Percentiles rank a stretch among this genome's conserved stretches.
Conservation (phyloP, 2,888 invertebrate species). For the Apamea epomidion region DNA sequence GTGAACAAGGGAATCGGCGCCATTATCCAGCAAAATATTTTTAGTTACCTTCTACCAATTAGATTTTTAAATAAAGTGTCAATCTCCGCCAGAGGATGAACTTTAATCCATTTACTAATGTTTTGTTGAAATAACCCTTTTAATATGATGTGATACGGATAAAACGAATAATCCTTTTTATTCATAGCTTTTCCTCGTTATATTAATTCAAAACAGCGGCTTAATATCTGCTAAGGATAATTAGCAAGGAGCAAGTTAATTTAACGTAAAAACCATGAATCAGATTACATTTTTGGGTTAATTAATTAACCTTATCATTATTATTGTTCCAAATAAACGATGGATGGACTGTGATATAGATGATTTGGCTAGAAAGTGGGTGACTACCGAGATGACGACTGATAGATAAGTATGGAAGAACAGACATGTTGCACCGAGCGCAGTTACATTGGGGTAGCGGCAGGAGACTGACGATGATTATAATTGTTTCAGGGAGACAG, state of each 20-base stretch:
- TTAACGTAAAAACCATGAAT: background rate
- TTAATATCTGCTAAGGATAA: background rate
- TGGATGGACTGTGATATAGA: background rate
- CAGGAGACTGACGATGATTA: too few relatives aligned
- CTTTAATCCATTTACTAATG: background rate
- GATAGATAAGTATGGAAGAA: background rate
- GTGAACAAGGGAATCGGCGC: too few relatives aligned
- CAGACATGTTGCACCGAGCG: too few relatives aligned
- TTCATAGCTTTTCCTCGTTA: background rate
- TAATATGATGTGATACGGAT: background rate
- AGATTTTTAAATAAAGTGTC: background rate
- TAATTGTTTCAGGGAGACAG: too few relatives aligned
- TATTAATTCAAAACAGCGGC: constrained; percentile 7
- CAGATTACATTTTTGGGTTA: background rate
- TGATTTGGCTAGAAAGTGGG: background rate
- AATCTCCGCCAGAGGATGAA: background rate
- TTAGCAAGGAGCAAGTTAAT: background rate
- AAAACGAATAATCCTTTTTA: background rate
- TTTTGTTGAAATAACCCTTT: background rate
- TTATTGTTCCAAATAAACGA: background rate
- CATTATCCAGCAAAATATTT: background rate
- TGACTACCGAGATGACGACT: background rate
- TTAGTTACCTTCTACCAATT: background rate
- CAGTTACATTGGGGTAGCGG: too few relatives aligned
- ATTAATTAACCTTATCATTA: constrained; percentile 1